Evolutionary conservation across 2,113 vertebrate species (phyloP).

Genomic region (Ailurus styani): DNA sequence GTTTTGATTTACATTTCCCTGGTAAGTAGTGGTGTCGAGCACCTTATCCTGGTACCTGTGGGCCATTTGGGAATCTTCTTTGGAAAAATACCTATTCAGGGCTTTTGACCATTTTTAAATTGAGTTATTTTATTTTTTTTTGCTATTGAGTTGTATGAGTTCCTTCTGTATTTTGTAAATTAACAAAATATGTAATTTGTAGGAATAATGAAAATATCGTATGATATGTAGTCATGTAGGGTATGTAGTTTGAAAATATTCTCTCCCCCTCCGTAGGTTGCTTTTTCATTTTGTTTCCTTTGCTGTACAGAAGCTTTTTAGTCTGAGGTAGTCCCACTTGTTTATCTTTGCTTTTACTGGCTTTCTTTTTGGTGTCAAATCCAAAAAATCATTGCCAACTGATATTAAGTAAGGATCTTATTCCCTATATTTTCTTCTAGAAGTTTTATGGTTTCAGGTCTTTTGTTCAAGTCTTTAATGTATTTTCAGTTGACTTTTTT

Average conservation of each 20-base stretch:
- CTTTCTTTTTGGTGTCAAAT: not conserved
- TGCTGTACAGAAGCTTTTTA: not conserved
- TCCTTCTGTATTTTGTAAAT: not conserved
- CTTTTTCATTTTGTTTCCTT: not conserved
- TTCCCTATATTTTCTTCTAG: not conserved
- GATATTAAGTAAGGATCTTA: not conserved
- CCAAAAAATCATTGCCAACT: not conserved
- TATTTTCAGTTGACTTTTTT: not conserved
- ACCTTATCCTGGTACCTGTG: not conserved
- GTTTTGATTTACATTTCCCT: not conserved
- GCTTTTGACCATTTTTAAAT: not conserved
- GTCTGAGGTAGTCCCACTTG: not conserved
- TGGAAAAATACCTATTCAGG: not conserved
- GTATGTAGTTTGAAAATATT: not conserved
- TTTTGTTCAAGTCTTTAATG: not conserved
- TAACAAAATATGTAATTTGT: not conserved
- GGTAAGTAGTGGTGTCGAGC: not conserved
- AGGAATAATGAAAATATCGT: not conserved
- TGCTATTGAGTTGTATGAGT: not conserved
- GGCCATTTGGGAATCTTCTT: not conserved
- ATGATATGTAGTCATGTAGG: not conserved
- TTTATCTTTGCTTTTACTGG: not conserved
- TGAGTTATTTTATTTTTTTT: not conserved
- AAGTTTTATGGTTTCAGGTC: not conserved
- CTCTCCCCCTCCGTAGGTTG: not conserved